These are phyloP conservation scores for Intellagama lesueurii DNA, from an alignment of 2,797 vertebrate genomes.

Conservation along the genomic window DNA sequence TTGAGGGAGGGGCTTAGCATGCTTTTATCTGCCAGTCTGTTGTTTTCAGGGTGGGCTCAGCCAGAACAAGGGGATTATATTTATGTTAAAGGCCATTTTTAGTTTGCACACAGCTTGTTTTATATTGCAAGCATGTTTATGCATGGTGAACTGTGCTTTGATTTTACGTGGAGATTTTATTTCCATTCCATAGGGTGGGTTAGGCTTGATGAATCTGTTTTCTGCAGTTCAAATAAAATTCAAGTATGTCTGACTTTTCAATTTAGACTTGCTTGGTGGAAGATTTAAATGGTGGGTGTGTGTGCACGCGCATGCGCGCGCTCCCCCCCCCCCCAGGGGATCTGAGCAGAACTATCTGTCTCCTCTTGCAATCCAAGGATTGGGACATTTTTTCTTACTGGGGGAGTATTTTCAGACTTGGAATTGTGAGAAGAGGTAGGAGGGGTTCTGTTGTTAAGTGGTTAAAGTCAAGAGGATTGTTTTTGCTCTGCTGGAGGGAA, in stretches of 20 bases:
- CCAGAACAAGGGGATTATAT: not conserved
- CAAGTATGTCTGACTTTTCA: not conserved
- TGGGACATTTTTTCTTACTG: slow-evolving; percentile 22
- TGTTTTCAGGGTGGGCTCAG: not conserved
- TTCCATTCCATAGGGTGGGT: not conserved
- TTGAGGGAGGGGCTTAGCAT: not conserved
- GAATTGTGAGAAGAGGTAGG: not conserved
- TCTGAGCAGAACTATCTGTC: not conserved
- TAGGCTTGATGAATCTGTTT: slow-evolving; percentile 30
- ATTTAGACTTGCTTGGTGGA: not conserved
- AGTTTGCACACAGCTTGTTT: not conserved
- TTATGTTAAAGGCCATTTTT: not conserved
- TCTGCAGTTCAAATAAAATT: not conserved
- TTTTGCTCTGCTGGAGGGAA: not conserved
- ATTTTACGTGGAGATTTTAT: slow-evolving; percentile 9
- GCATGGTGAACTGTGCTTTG: not conserved
- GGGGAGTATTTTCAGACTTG: not conserved
- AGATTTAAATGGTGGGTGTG: too few species aligned
- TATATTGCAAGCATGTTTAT: not conserved
- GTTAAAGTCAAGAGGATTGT: not conserved
- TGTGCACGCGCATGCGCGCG: too few species aligned
- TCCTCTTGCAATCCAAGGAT: not conserved
- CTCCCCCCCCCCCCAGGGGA: not conserved
- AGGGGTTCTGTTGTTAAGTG: not conserved
- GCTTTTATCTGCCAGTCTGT: slow-evolving; percentile 32